Evolutionary conservation across 2,113 vertebrate genomes (phyloP), one percentile per base, ranked within the genome.

Genomic region (Merops nubicus): DNA sequence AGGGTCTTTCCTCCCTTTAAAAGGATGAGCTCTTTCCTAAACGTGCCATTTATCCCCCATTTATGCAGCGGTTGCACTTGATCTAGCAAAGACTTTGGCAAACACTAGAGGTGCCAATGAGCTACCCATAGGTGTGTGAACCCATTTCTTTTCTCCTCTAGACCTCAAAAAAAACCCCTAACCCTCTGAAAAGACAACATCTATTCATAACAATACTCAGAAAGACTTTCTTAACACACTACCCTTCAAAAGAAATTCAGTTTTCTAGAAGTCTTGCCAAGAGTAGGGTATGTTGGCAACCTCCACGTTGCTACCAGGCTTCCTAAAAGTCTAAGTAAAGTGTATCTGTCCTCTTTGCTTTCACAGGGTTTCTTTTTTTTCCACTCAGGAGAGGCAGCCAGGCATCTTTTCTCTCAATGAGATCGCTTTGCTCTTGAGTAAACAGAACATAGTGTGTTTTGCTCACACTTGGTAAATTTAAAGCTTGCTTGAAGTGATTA

Each of bases 401-500:
- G 63, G 36, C 81, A 42, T 67, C 40, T 65, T 79, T 92, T 90
- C 50, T 75, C 76, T 76, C 62, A 95, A 95, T 74, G 76, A 88
- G 50, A 33, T 85, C 8, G 9, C 74, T 57, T 92, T 77, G 74
- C 40, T 95, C 91, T 94, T 73, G 81, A 96, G 56, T 96, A 97
- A 97, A 86, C 78, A 97, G 84, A 90, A 80, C 50, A 83, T 77
- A 62, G 36, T 11, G 3, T 95, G 91, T 89, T 92, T 94, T 96
- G 77, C 76, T 96, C 92, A 89, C 67, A 88, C 78, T 94, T 92
- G 57, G 90, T 93, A 78, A 89, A 96, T 96, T 92, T 91, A 95
- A 92, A 96, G 88, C 84, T 97, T 94, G 88, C 89, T 95, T 95
- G 93, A 95, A 95, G 92, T 96, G 96, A 97, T 94, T 96, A 88